Evolutionary conservation across 2,113 vertebrate species (phyloP).

Genomic region (Oxygymnocypris stewartii): DNA sequence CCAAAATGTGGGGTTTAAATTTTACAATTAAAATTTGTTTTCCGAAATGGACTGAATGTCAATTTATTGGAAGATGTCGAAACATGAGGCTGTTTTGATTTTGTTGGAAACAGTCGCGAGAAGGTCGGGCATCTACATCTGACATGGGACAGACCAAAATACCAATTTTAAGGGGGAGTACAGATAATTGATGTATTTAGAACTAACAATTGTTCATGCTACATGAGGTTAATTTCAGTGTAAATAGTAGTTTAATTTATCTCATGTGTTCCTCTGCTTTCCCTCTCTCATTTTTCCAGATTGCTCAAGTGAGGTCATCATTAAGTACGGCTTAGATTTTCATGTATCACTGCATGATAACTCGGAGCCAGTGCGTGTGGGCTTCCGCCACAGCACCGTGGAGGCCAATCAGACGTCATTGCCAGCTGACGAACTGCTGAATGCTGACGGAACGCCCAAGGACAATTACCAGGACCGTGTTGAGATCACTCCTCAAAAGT

Average conservation of each 20-base stretch:
- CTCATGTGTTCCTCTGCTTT: background rate
- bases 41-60: background rate
- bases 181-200: background rate
- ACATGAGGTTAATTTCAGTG: background rate
- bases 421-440: slow-evolving; percentile 65
- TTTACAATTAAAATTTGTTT: background rate
- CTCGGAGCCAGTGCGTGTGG: slow-evolving; percentile 62
- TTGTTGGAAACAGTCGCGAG: background rate
- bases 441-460: slow-evolving; percentile 9
- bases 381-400: slow-evolving; percentile 66
- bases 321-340: slow-evolving; percentile 71
- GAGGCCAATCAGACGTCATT: slow-evolving; percentile 72
- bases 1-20: background rate
- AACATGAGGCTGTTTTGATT: background rate
- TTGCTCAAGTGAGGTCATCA: slow-evolving; percentile 66
- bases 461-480: slow-evolving; percentile 65
- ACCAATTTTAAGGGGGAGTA: background rate
- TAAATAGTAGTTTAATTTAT: background rate
- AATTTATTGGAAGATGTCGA: background rate
- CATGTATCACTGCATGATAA: slow-evolving; percentile 56
- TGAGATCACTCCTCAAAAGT: slow-evolving; percentile 28
- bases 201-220: background rate
- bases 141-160: background rate
- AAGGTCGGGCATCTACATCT: background rate
- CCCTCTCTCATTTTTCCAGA: slow-evolving; percentile 59